These are phyloP conservation scores for Ophiothrix spiculata DNA, from an alignment of 35 echinoderm and acorn worm species.

Conservation along the genomic window DNA sequence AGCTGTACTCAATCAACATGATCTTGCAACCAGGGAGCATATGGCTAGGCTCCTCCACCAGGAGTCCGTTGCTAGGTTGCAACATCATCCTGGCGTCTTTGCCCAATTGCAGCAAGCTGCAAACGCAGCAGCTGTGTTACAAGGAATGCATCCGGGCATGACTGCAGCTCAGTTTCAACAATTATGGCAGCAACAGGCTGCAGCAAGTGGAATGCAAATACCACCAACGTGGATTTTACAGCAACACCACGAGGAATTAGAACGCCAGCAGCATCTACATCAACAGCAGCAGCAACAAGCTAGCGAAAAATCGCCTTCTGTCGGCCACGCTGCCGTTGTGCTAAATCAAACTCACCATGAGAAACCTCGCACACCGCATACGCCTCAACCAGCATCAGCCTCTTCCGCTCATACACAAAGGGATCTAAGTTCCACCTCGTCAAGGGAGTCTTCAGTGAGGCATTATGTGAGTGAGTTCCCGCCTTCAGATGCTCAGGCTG, in stretches of 20 bases:
- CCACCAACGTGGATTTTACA: slow-evolving; percentile 15
- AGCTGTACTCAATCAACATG: slow-evolving; percentile 58
- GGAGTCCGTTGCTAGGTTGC: slow-evolving; percentile 42
- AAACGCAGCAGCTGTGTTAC: slow-evolving; percentile 27
- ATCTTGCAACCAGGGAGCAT: slow-evolving; percentile 29
- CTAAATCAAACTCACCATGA: slow-evolving; percentile 3
- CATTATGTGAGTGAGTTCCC: slow-evolving; percentile 22
- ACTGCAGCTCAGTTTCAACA: slow-evolving; percentile 19
- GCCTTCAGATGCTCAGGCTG: slow-evolving; percentile 57
- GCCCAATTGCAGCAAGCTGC: slow-evolving; percentile 29
- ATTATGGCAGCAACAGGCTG: slow-evolving; percentile 49
- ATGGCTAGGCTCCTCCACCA: slow-evolving; percentile 45
- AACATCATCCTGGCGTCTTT: slow-evolving; percentile 33
- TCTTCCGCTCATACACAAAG: background rate
- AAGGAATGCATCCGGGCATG: slow-evolving; percentile 23
- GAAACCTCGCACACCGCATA: slow-evolving; percentile 16
- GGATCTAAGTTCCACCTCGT: background rate
- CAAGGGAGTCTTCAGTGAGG: background rate
- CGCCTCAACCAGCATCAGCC: slow-evolving; percentile 33
- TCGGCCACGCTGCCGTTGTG: background rate
- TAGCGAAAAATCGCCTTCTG: background rate
- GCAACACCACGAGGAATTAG: slow-evolving; percentile 13
- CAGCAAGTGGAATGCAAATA: slow-evolving; percentile 20
- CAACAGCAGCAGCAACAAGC: slow-evolving; percentile 18
- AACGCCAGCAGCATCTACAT: slow-evolving; percentile 25